Evolutionary conservation across 2,797 vertebrate genomes (phyloP), one percentile per base, ranked within the genome.

Genomic region (Hyperoplus lanceolatus): DNA sequence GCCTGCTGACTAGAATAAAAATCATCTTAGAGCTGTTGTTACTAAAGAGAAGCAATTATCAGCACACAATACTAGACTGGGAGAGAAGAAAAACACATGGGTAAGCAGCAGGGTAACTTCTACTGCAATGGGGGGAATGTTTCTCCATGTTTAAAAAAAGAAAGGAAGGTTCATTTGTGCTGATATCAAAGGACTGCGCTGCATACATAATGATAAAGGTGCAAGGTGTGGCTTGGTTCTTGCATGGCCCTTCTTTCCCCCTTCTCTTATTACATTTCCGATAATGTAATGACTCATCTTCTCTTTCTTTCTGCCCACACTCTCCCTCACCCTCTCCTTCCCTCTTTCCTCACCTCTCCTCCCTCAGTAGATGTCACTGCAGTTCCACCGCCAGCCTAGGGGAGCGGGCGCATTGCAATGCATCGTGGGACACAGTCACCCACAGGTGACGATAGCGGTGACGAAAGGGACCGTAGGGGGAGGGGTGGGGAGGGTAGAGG

Each of bases 361-460:
- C 75, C 75, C 66, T 91, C 92, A 92, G 94, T 94, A 95, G 95
- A 94, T 95, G 95, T 95, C 95, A 96, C 94, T 95, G 90, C 91
- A 87, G 95, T 93, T 93, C 95, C 87, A 92, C 93, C 83, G 70
- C 71, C 78, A 80, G 84, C 89, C 79, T 29, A 68, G 59, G 81
- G 71, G 79, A 83, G 71, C 50, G 18, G 63, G 53, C 10, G 41
- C 58, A 71, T 74, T 88, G 92, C 87, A 93, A 78, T 92, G 93
- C 89, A 92, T 91, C 63, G 77, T 90, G 92, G 92, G 91, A 91
- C 74, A 67, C 61, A 79, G 87, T 84, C 80, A 82, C 82, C 83
- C 77, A 71, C 87, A 89, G 91, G 91, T 94, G 88, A 92, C 73
- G 87, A 91, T 79, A 88, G 79, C 8, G 16, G 83, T 93, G 92